A percentile compares a stretch with the other conserved stretches of the same genome.
Conservation (phyloP, 2,113 vertebrate genomes). For the Haliaeetus leucogaster region DNA sequence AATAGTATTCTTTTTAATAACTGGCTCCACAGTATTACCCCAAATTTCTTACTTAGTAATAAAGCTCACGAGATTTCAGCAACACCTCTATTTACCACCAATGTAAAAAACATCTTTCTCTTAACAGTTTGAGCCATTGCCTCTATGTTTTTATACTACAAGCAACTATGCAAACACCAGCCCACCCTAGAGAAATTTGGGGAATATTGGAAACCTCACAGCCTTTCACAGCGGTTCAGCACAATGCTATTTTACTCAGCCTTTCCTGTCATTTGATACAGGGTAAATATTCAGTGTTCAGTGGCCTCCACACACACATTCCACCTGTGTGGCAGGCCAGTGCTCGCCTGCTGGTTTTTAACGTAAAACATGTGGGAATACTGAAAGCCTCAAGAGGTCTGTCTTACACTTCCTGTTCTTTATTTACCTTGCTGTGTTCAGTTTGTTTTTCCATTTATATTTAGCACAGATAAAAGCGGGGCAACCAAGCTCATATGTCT, state of each 20-base stretch:
- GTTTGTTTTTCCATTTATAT: conserved; percentile 66
- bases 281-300: conserved; percentile 47
- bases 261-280: conserved; percentile 58
- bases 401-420: conserved; percentile 57
- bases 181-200: conserved; percentile 49
- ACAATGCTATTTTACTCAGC: conserved; percentile 19
- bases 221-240: neutral
- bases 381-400: conserved; percentile 49
- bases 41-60: neutral
- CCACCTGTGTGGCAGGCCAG: conserved; percentile 58
- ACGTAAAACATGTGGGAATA: conserved; percentile 57
- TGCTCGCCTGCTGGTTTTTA: conserved; percentile 31
- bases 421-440: conserved; percentile 58
- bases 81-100: neutral
- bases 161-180: conserved; percentile 29
- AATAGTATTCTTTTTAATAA: neutral
- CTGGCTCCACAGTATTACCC: neutral
- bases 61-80: neutral
- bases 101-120: neutral
- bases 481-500: conserved; percentile 26
- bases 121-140: neutral
- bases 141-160: neutral
- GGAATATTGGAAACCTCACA: neutral
- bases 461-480: conserved; percentile 49
- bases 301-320: conserved; percentile 24